These are phyloP conservation scores for Dendronephthya gigantea DNA, from an alignment of 64 coral and sea anemone species.

Conservation along the genomic window DNA sequence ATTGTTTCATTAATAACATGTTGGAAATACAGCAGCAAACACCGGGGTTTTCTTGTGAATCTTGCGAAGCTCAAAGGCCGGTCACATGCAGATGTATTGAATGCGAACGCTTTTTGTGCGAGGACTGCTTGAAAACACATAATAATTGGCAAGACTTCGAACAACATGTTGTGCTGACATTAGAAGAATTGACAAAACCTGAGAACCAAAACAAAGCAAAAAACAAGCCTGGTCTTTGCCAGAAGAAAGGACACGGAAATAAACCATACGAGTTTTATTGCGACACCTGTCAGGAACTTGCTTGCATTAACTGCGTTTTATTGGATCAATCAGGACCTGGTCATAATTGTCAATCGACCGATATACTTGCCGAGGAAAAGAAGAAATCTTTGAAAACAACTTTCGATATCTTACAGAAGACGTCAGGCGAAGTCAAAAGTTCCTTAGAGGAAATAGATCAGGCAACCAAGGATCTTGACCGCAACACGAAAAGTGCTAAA, in stretches of 20 bases:
- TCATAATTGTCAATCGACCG: too few species aligned
- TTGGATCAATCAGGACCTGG: too few species aligned
- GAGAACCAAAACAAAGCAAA: neutral
- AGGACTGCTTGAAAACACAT: too few species aligned
- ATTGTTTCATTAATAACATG: too few species aligned
- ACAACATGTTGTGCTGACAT: neutral
- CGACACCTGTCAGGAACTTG: neutral
- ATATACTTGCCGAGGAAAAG: neutral
- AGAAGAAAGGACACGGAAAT: neutral
- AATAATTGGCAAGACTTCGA: neutral
- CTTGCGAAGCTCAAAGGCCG: too few species aligned
- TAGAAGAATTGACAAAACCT: neutral
- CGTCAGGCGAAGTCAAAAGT: neutral
- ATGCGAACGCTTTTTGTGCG: too few species aligned
- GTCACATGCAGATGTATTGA: too few species aligned
- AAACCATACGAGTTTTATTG: neutral
- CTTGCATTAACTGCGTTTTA: neutral
- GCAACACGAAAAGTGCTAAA: neutral
- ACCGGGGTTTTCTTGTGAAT: too few species aligned
- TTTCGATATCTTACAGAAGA: neutral
- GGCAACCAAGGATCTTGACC: neutral
- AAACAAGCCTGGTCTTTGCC: neutral
- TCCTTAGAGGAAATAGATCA: neutral
- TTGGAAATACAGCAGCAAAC: too few species aligned
- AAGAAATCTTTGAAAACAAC: neutral